phyloP scores from a whole-genome alignment of 2,113 vertebrate genomes.

The Carassius auratus region DNA sequence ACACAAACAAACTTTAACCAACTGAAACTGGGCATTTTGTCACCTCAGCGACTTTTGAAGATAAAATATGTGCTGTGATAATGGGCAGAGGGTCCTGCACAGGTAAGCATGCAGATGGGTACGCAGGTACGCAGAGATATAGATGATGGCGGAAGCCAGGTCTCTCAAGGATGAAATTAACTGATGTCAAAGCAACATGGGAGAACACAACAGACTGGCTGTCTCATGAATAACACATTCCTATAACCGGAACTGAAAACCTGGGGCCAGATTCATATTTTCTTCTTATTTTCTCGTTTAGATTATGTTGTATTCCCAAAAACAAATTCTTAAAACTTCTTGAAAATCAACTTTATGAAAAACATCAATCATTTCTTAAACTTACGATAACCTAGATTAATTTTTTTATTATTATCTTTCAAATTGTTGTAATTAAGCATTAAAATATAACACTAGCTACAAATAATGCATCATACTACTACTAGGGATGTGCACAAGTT shows the following conservation, averaged over 20 bases:
- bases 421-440: too few species aligned
- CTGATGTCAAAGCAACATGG: slow-evolving; percentile 3
- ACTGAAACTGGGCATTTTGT: neutral
- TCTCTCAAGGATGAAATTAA: slow-evolving; percentile 31
- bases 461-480: neutral
- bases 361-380: too few species aligned
- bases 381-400: too few species aligned
- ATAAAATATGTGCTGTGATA: neutral
- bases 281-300: neutral
- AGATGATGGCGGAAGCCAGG: neutral
- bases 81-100: neutral
- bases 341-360: too few species aligned
- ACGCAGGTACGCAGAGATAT: neutral
- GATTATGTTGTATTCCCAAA: too few species aligned
- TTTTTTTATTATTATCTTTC: too few species aligned
- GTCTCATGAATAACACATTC: slow-evolving; percentile 13
- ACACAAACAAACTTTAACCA: neutral
- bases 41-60: neutral
- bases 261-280: neutral
- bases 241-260: too few species aligned
- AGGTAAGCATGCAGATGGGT: slow-evolving; percentile 28
- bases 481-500: neutral
- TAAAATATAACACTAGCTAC: too few species aligned
- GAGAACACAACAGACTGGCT: neutral
- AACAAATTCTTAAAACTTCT: too few species aligned